Percentiles rank a stretch among this genome's conserved stretches.
phyloP scores from a whole-genome alignment of 2,888 invertebrate species.

The Acleris literana region DNA sequence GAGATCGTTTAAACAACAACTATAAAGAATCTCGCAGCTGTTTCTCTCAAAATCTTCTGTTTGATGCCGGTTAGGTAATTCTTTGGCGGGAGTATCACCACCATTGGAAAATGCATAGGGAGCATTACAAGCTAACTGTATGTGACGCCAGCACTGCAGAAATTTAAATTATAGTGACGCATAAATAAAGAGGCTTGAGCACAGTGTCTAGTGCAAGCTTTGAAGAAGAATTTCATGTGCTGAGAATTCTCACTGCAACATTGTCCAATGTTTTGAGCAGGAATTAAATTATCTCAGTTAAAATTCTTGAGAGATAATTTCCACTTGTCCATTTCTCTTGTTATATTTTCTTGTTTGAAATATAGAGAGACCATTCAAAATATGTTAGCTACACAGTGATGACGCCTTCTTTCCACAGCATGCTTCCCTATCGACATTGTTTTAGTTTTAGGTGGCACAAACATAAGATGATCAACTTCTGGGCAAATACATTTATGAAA shows the following conservation, averaged over 20 bases:
- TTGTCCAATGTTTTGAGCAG: too few species aligned
- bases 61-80: constrained; percentile 67
- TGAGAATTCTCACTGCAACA: too few species aligned
- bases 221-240: too few species aligned
- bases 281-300: too few species aligned
- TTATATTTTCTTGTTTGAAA: too few species aligned
- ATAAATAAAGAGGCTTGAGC: too few species aligned
- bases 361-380: too few species aligned
- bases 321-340: too few species aligned
- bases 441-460: constrained; percentile 68
- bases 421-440: constrained; percentile 31
- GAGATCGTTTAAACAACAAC: constrained; percentile 54
- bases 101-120: constrained; percentile 43
- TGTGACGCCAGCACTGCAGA: constrained; percentile 28
- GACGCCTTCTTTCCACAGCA: constrained; percentile 9
- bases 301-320: too few species aligned
- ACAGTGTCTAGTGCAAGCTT: too few species aligned
- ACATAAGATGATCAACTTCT: constrained; percentile 81
- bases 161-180: neutral
- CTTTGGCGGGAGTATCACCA: constrained; percentile 74
- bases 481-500: constrained; percentile 61
- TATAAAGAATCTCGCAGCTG: constrained; percentile 74
- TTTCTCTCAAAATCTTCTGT: constrained; percentile 71
- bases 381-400: neutral
- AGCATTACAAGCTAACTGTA: constrained; percentile 16